Base-by-base conservation (phyloP, 2,797 vertebrate genomes). In the Arnoldichthys spilopterus region DNA sequence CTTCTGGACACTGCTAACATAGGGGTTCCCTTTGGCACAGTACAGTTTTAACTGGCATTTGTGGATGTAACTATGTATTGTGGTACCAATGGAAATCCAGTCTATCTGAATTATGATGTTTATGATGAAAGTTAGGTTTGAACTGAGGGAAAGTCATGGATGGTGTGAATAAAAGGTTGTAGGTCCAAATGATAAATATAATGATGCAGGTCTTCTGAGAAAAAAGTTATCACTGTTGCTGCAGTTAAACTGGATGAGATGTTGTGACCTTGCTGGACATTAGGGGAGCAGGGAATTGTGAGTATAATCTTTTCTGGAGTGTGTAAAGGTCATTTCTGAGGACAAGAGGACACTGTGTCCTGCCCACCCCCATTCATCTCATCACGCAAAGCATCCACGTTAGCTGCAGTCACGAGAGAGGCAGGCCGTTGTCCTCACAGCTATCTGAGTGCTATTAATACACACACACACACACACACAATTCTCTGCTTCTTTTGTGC, bases 321-420 rank as follows among this genome's bases (percentile, higher is more conserved):
- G 22, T 24, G 18, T 51, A 82, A 56, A 40, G 72, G 71, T 74
- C 22, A 51, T 62, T 47, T 16, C 11, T 43, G 26, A 56, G 59
- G 30, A 56, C 71, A 6, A 28, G n/a, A 24, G 13, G 11, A 54
- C 26, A 9, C 51, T 3, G n/a, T 45, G 49, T 67, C 64, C 67
- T 40, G 56, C 66, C 47, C 56, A 58, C 69, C 72, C 74, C 79
- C 63, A 75, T 66, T 66, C 37, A 43, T 6, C 43, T 18, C 51
- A 43, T 68, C 26, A 20, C 22, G 24, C 34, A 47, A 30, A 56
- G 59, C 70, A 58, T 79, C 64, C 69, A 51, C 59, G 58, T 76
- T 58, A 61, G 76, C 82, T 66, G 58, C 69, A 81, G 74, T 83
- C 84, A 84, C 24, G 47, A 72, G 83, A 73, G 78, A 83, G 75